Evolutionary conservation across 2,113 vertebrate species (phyloP).

Genomic region (Desmodus rotundus): DNA sequence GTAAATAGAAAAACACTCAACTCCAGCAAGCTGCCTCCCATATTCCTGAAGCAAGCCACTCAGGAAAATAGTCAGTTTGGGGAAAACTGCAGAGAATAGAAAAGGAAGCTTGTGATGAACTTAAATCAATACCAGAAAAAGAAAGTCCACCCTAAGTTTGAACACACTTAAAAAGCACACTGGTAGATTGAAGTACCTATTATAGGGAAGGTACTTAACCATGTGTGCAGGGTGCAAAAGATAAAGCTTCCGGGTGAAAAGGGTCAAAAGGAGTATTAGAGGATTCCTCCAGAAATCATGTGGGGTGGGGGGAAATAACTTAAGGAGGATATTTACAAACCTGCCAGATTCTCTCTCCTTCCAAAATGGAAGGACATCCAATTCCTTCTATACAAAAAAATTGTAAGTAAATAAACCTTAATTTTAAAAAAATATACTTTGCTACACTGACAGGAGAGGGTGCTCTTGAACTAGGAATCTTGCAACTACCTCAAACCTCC

Average conservation of each 20-base stretch:
- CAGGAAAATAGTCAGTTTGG: not conserved
- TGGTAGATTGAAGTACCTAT: not conserved
- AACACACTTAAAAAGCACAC: not conserved
- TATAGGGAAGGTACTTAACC: not conserved
- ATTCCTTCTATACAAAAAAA: not conserved
- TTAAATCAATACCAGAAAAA: not conserved
- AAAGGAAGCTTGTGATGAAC: not conserved
- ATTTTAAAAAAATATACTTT: not conserved
- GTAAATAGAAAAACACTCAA: not conserved
- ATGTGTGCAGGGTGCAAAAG: not conserved
- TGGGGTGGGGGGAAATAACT: rapidly evolving
- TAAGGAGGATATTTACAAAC: not conserved
- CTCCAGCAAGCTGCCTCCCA: not conserved
- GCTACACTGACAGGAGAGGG: slow-evolving; percentile 61
- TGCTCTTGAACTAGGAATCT: slow-evolving; percentile 48
- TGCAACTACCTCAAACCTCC: not conserved
- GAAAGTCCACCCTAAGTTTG: not conserved
- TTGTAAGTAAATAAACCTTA: not conserved
- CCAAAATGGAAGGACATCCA: not conserved
- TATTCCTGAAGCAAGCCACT: not conserved
- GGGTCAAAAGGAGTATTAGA: not conserved
- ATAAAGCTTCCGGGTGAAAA: not conserved
- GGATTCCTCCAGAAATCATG: not conserved
- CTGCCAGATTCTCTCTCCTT: not conserved
- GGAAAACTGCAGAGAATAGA: not conserved